phyloP scores from a whole-genome alignment of 2,888 invertebrate genomes.

The Drosophila emarginata region DNA sequence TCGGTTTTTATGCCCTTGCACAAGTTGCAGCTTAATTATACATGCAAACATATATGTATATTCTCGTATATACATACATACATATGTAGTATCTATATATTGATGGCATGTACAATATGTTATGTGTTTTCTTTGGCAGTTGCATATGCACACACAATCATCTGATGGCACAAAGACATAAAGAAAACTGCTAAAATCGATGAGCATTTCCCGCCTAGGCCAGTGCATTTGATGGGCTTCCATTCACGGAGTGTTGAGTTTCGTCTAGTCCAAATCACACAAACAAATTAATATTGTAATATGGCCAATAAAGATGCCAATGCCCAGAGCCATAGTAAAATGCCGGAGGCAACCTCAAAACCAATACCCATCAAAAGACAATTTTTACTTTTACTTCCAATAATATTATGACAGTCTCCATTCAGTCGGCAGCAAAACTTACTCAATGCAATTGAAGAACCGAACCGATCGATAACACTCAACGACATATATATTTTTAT shows the following conservation, averaged over 20 bases:
- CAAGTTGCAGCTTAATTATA: conserved; percentile 9
- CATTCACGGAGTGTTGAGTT: conserved; percentile 64
- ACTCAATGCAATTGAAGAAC: conserved; percentile 69
- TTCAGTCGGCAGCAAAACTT: conserved; percentile 58
- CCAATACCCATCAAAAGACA: neutral
- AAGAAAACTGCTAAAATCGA: conserved; percentile 63
- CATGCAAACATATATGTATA: neutral
- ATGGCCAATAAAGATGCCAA: conserved; percentile 47
- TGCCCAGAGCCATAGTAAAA: neutral
- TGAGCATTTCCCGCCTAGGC: conserved; percentile 60
- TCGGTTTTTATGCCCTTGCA: conserved; percentile 8
- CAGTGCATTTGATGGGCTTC: conserved; percentile 62
- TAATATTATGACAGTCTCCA: conserved; percentile 32
- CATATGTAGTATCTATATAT: conserved; percentile 1
- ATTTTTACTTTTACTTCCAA: neutral
- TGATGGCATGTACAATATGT: conserved; percentile 4
- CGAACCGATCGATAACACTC: conserved; percentile 63
- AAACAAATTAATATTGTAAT: conserved; percentile 66
- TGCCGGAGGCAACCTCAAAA: neutral
- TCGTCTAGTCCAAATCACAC: conserved; percentile 45
- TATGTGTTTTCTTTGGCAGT: conserved; percentile 14
- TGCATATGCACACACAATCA: conserved; percentile 21
- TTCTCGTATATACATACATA: neutral
- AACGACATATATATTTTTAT: conserved; percentile 16
- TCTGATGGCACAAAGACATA: conserved; percentile 22